Evolutionary conservation across 2,113 vertebrate genomes (phyloP).

Genomic region (Trogon melanurus): DNA sequence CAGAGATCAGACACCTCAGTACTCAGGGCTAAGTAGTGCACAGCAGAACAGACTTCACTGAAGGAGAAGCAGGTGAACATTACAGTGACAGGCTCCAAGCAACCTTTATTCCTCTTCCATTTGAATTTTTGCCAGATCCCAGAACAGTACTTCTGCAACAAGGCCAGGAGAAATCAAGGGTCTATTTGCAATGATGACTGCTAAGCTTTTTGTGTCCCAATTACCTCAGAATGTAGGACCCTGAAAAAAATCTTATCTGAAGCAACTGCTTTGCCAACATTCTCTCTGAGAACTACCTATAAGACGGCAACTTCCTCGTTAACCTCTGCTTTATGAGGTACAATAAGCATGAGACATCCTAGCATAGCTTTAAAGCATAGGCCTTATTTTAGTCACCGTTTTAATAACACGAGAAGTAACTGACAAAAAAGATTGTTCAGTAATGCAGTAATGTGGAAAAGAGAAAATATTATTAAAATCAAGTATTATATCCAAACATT

Average conservation of each 20-base stretch:
- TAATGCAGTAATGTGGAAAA: background rate
- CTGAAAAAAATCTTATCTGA: background rate
- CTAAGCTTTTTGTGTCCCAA: background rate
- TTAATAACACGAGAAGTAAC: background rate
- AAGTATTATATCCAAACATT: background rate
- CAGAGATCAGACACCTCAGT: background rate
- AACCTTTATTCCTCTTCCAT: background rate
- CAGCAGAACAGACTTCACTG: background rate
- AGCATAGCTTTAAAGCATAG: background rate
- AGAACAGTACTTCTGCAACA: background rate
- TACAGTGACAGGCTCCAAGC: background rate
- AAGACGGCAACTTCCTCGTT: background rate
- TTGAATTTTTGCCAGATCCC: background rate
- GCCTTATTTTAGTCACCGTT: background rate
- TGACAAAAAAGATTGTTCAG: background rate
- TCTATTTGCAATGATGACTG: background rate
- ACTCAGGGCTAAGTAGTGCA: background rate
- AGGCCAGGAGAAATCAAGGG: background rate
- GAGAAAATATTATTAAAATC: background rate
- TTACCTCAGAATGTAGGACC: background rate
- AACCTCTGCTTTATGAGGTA: background rate
- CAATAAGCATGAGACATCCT: background rate
- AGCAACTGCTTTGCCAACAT: background rate
- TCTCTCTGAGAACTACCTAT: background rate
- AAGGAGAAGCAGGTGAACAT: background rate